These are phyloP conservation scores for Hippocampus zosterae DNA, from an alignment of 2,113 vertebrate species.

Conservation along the genomic window DNA sequence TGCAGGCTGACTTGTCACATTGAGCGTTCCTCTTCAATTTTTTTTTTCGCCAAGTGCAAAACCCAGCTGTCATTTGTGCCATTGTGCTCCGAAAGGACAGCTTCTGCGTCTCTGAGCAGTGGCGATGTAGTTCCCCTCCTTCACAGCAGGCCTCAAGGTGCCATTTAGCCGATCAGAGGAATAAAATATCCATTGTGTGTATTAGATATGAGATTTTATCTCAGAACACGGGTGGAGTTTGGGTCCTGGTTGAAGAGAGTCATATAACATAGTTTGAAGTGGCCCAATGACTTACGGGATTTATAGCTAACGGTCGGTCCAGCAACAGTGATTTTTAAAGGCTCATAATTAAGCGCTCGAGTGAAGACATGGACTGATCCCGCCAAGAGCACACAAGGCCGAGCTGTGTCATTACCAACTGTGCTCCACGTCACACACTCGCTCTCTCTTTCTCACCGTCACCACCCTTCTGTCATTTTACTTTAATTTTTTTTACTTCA, in stretches of 20 bases:
- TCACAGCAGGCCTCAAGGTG: not conserved
- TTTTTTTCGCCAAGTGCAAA: slow-evolving; percentile 12
- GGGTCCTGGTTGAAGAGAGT: slow-evolving; percentile 49
- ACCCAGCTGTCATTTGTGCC: slow-evolving; percentile 29
- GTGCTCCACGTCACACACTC: slow-evolving; percentile 15
- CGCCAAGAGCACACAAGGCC: slow-evolving; percentile 53
- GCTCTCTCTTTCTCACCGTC: slow-evolving; percentile 9
- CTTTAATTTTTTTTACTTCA: not conserved
- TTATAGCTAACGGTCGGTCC: slow-evolving; percentile 61
- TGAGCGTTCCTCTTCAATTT: slow-evolving; percentile 33
- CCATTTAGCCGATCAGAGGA: slow-evolving; percentile 4
- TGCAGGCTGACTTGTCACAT: slow-evolving; percentile 46
- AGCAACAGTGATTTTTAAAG: slow-evolving; percentile 68
- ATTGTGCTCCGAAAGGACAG: slow-evolving; percentile 37
- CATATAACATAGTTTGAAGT: slow-evolving; percentile 55
- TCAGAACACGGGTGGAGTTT: slow-evolving; percentile 49
- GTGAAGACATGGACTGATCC: slow-evolving; percentile 49
- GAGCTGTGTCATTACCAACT: slow-evolving; percentile 35
- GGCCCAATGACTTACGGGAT: slow-evolving; percentile 57
- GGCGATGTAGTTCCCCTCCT: slow-evolving; percentile 4
- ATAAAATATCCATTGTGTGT: slow-evolving; percentile 8
- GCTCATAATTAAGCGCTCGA: slow-evolving; percentile 69
- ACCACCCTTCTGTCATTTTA: slow-evolving; percentile 14
- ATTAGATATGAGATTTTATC: slow-evolving; percentile 21
- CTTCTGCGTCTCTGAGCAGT: slow-evolving; percentile 1